Evolutionary conservation across 2,888 invertebrate species (phyloP), one percentile per base, ranked within the genome.

Genomic region (Drosophila mettleri): DNA sequence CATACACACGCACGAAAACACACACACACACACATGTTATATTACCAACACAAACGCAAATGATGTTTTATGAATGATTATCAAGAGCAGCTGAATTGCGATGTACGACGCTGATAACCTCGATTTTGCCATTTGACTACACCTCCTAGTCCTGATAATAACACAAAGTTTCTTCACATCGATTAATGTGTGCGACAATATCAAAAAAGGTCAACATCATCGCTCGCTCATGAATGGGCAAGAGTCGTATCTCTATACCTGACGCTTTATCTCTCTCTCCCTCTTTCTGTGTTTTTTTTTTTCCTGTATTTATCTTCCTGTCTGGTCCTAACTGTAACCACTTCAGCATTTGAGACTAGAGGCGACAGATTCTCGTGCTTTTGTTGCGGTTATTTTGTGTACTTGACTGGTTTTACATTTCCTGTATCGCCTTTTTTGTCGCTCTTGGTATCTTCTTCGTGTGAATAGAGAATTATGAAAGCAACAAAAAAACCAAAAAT

Each of bases 31-130:
- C 52, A 60, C 36, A 60, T 41, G 45, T 52, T 70, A 61, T 52
- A 46, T 70, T 57, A 65, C 63, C 22, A 61, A 62, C 58, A 69
- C 70, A 70, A 60, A 54, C 54, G 46, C 67, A 70, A 70, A 74
- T 70, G 67, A 66, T 74, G 65, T 86, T 88, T 85, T 85, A 86
- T 85, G 85, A 85, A 85, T 85, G 85, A 86, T 85, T 88, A 86
- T 78, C 73, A 81, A 69, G 69, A 65, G 69, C 65, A 76, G 61
- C 74, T 65, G 53, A 64, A 75, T 67, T 59, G 60, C 59, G 69
- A 72, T 78, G 69, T 64, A 46, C 59, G 43, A 22, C 51, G 58
- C 54, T 70, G 80, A 76, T 79, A 79, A 76, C 80, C 77, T 80
- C 69, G 65, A 73, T 76, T 78, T 49, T 55, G 72, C 45, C 12